These are phyloP conservation scores for Drosophila virilis DNA, from an alignment of 1,140 invertebrate species.

Conservation along the genomic window DNA sequence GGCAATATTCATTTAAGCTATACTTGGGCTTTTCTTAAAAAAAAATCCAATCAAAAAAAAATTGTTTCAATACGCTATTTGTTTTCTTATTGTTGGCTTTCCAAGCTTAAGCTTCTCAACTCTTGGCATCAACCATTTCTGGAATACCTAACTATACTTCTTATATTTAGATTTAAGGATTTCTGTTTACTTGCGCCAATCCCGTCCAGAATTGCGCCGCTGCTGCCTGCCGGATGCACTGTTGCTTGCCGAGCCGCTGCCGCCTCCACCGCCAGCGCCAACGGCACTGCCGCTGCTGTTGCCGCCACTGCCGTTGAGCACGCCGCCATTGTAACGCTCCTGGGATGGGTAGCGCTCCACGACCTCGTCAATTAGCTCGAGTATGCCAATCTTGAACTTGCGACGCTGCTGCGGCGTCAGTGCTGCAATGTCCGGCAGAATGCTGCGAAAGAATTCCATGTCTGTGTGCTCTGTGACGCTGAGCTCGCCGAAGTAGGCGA, in stretches of 20 bases:
- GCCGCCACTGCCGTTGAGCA: slow-evolving; percentile 49
- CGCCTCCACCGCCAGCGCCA: background rate
- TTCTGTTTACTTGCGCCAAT: slow-evolving; percentile 57
- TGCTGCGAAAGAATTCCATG: slow-evolving; percentile 82
- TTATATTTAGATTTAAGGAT: slow-evolving; percentile 24
- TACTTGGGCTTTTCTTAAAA: no score
- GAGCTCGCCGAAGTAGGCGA: slow-evolving; percentile 43
- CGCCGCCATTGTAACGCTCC: slow-evolving; percentile 47
- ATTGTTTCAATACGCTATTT: background rate
- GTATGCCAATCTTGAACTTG: slow-evolving; percentile 81
- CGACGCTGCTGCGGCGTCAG: slow-evolving; percentile 76
- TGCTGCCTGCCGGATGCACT: slow-evolving; percentile 9
- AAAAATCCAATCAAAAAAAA: no score
- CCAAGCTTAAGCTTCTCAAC: slow-evolving; percentile 12
- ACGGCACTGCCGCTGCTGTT: background rate
- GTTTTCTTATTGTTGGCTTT: background rate
- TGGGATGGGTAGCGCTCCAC: slow-evolving; percentile 69
- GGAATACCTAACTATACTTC: slow-evolving; percentile 26
- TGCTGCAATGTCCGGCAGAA: slow-evolving; percentile 72
- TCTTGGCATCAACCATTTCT: slow-evolving; percentile 11
- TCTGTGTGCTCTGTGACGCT: slow-evolving; percentile 66
- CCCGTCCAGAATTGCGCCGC: slow-evolving; percentile 52
- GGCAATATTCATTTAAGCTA: no score
- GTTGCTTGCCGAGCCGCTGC: background rate
- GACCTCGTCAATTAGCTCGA: slow-evolving; percentile 80